phyloP scores from a whole-genome alignment of 2,113 vertebrate genomes.

The Rhinopithecus roxellana region DNA sequence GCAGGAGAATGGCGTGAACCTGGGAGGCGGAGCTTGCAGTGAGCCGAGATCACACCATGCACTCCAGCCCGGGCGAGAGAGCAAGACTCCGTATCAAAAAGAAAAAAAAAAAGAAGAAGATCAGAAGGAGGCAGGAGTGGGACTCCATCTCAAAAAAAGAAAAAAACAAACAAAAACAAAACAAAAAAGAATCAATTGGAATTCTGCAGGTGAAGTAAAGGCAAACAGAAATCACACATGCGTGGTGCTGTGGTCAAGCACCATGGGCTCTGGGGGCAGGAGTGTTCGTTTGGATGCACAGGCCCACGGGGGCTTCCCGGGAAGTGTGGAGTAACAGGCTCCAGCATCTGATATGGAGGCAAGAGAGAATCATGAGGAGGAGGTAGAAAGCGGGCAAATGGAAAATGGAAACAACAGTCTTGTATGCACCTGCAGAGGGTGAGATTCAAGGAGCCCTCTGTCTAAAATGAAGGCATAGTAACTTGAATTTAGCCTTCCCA shows the following conservation, averaged over 20 bases:
- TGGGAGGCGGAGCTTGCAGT: too few species aligned
- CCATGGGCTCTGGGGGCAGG: accelerated
- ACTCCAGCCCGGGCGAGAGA: too few species aligned
- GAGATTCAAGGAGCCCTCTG: accelerated
- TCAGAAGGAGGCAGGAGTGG: too few species aligned
- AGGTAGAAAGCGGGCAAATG: accelerated
- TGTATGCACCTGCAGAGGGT: accelerated
- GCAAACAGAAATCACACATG: accelerated
- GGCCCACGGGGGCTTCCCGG: background rate
- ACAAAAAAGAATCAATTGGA: background rate
- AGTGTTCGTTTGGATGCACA: accelerated
- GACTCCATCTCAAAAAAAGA: too few species aligned
- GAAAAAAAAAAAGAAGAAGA: too few species aligned
- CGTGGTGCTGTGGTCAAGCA: accelerated
- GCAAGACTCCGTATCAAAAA: too few species aligned
- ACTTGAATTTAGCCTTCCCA: accelerated
- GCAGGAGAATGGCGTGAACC: too few species aligned
- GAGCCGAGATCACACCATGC: too few species aligned
- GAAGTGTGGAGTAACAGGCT: accelerated
- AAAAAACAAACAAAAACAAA: too few species aligned
- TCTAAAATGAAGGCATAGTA: accelerated
- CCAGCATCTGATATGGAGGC: accelerated
- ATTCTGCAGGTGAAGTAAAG: background rate
- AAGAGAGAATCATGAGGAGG: background rate
- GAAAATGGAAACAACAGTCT: accelerated